Evolutionary conservation across 2,113 vertebrate species (phyloP), one percentile per base, ranked within the genome.

Genomic region (Psilopsiagon aymara): DNA sequence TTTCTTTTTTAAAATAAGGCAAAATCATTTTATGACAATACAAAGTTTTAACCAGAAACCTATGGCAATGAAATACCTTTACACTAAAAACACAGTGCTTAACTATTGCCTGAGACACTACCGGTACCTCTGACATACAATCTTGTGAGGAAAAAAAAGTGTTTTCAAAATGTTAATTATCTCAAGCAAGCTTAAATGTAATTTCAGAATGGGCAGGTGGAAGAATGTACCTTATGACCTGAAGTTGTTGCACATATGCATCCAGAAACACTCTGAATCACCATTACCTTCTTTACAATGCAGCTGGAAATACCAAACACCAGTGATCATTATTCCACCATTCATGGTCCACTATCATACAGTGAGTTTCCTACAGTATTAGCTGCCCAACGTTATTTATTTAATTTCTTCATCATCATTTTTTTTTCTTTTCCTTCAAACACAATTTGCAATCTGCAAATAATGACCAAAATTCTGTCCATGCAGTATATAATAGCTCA

Each of bases 371-470:
- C 69, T 88, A 52, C 0, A 7, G 13, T 28, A 95, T 35, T 24
- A 82, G 35, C 37, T 64, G 10, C 39, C 31, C 43, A 87, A 24
- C 11, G 53, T 60, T 75, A 79, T 80, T 79, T 9, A 15, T 33
- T 62, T 67, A 68, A 86, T 89, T 87, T 62, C 43, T 66, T 87
- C 64, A 69, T 74, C 28, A 75, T 37, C 28, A 35, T 21, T 29
- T 47, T 37, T 28, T 63, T 57, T 86, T 29, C 20, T 60, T 20
- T 17, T 17, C 7, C 8, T 39, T 88, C 81, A 86, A 88, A 46
- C 10, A 68, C 51, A 81, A 75, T 86, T 68, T 86, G 43, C 73
- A 93, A 86, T 21, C 81, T 78, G 70, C 62, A 90, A 92, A 87
- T 64, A 87, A 68, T 25, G 24, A 88, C 71, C 84, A 67, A 87